These are phyloP conservation scores for Tetramorium bicarinatum DNA, from an alignment of 2,888 invertebrate species.

Conservation along the genomic window DNA sequence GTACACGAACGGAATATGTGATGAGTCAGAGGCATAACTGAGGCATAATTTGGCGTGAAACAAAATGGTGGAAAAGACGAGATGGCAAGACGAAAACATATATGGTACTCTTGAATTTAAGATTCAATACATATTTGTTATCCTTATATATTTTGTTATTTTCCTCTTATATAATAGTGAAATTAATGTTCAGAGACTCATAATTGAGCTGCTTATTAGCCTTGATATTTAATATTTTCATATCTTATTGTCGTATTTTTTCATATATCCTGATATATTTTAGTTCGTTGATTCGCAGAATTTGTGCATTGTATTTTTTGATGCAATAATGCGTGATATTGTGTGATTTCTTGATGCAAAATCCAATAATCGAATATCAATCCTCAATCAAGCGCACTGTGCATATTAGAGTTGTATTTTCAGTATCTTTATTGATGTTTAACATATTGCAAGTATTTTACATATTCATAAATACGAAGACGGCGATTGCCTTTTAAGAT, in stretches of 20 bases:
- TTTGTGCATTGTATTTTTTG: background rate
- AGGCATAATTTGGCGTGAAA: conserved; percentile 5
- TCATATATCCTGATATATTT: background rate
- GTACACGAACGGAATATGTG: conserved; percentile 59
- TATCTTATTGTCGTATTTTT: background rate
- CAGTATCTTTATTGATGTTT: background rate
- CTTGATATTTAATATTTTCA: background rate
- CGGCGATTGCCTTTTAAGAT: background rate
- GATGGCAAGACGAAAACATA: background rate
- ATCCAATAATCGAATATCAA: background rate
- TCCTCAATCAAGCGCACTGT: background rate
- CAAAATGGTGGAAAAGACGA: background rate
- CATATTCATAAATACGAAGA: conserved; percentile 6
- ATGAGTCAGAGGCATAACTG: conserved; percentile 73
- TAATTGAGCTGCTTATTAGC: background rate
- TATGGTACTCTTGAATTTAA: background rate
- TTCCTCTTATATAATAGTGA: background rate
- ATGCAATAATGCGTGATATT: conserved; percentile 11
- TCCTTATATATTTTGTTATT: background rate
- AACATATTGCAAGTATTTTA: background rate
- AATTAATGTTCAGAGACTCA: background rate
- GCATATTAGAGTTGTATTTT: background rate
- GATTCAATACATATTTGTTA: background rate
- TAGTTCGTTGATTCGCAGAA: background rate
- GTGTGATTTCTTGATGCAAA: background rate